These are phyloP conservation scores for Arizona elegans DNA, from an alignment of 2,113 vertebrate genomes.

Conservation along the genomic window DNA sequence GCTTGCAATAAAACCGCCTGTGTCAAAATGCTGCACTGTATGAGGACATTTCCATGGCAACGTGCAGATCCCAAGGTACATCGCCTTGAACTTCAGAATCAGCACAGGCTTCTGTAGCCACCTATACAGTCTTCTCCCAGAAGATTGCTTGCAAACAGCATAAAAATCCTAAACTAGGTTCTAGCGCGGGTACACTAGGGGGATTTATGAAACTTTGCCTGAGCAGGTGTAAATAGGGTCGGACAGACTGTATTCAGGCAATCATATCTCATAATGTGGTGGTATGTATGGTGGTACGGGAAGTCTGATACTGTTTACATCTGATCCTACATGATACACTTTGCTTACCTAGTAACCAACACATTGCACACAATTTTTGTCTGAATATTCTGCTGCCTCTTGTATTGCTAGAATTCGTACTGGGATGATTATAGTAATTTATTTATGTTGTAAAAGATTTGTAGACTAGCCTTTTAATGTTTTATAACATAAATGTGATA, in stretches of 20 bases:
- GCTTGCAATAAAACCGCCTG: constrained; percentile 41
- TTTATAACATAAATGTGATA: not conserved
- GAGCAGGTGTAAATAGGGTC: not conserved
- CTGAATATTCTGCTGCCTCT: not conserved
- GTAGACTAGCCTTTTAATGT: not conserved
- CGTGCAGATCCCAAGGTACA: constrained; percentile 55
- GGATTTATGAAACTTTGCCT: not conserved
- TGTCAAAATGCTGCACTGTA: constrained; percentile 52
- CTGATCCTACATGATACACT: not conserved
- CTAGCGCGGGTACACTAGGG: not conserved
- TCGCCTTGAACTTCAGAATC: not conserved
- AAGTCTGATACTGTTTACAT: not conserved
- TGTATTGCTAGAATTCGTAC: not conserved
- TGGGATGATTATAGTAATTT: not conserved
- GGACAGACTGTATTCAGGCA: not conserved
- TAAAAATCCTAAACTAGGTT: not conserved
- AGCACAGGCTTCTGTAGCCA: not conserved
- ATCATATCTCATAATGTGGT: not conserved
- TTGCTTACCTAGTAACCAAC: not conserved
- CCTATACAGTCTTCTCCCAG: not conserved
- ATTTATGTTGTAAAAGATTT: not conserved
- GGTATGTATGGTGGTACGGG: not conserved
- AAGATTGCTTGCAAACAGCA: constrained; percentile 3
- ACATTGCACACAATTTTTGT: not conserved
- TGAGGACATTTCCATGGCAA: constrained; percentile 64